Evolutionary conservation across 2,113 vertebrate species (phyloP).

Genomic region (Dendrocopos noguchii): DNA sequence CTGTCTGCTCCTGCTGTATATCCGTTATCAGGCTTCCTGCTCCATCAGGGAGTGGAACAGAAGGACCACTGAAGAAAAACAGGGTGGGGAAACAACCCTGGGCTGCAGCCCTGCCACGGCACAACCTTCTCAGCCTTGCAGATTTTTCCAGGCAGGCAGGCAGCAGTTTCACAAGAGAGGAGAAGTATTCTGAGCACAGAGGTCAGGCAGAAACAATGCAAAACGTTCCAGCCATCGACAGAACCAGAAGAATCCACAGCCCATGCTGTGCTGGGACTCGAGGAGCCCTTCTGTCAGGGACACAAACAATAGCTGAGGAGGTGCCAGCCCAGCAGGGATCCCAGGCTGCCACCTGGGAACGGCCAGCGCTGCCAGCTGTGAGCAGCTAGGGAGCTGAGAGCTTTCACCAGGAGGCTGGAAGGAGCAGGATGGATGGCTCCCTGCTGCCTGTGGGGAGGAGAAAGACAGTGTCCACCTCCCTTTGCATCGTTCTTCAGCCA

Average conservation of each 20-base stretch:
- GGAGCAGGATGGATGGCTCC: accelerated
- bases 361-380: neutral
- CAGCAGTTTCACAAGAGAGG: neutral
- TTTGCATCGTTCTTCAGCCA: accelerated
- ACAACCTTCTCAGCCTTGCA: neutral
- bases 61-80: neutral
- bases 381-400: neutral
- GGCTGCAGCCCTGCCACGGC: neutral
- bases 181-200: neutral
- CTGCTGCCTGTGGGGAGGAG: accelerated
- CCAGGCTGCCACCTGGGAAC: constrained; percentile 31
- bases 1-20: neutral
- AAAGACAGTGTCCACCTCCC: accelerated
- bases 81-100: neutral
- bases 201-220: constrained; percentile 28
- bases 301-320: constrained; percentile 9
- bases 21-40: neutral
- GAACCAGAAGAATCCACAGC: neutral
- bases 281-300: neutral
- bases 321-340: neutral
- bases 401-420: neutral
- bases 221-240: neutral
- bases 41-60: neutral
- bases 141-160: neutral
- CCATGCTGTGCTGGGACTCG: neutral